Percentiles rank a stretch among this genome's conserved stretches.
Conservation (phyloP, 2,113 vertebrate species). For the Arizona elegans region DNA sequence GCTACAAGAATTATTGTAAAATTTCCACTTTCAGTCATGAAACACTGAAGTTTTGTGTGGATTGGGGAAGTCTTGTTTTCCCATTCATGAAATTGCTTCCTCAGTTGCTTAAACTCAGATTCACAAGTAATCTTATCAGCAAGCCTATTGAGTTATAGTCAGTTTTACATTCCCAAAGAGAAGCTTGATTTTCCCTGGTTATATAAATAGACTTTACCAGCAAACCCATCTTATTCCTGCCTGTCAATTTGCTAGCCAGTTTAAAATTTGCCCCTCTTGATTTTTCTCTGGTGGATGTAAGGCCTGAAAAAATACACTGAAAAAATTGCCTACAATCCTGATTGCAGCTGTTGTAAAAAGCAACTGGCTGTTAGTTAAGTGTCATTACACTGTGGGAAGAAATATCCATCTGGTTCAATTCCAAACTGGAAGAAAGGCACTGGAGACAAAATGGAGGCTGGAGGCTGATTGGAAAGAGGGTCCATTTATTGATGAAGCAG, state of each 20-base stretch:
- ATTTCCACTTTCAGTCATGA: not conserved
- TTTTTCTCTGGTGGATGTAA: not conserved
- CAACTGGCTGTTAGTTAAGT: not conserved
- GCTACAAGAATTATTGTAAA: not conserved
- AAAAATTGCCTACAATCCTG: not conserved
- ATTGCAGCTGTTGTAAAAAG: not conserved
- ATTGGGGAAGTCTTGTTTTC: not conserved
- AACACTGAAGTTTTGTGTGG: not conserved
- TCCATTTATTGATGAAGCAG: no score
- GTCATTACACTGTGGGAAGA: not conserved
- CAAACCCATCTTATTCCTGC: not conserved
- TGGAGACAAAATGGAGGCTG: no score
- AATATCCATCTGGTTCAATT: no score
- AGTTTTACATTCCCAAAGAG: not conserved
- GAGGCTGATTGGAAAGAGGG: no score
- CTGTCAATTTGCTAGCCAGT: not conserved
- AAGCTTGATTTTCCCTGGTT: not conserved
- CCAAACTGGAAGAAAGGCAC: no score
- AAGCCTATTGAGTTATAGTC: not conserved
- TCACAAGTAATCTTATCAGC: not conserved
- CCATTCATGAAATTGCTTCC: not conserved
- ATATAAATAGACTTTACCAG: not conserved
- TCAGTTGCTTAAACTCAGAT: not conserved
- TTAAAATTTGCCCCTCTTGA: not conserved
- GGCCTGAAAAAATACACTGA: not conserved